Percentiles rank a stretch among this genome's conserved stretches.
phyloP scores from a whole-genome alignment of 2,113 vertebrate species.

The Pluvianellus socialis region DNA sequence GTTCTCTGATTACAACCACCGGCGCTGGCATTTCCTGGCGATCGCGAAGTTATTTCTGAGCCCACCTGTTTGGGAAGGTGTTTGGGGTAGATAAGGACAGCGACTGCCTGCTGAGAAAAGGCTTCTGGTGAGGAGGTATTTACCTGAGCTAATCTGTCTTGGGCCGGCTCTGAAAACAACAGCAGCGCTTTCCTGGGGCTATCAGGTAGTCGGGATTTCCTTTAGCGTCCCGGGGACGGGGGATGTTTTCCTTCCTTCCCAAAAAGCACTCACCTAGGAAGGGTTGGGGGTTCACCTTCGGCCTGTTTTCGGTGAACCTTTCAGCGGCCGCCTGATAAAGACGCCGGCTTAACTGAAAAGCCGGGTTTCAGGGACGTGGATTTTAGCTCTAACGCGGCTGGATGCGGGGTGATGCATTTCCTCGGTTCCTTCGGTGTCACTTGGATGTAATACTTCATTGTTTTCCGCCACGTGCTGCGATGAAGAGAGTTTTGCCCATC shows the following conservation, averaged over 20 bases:
- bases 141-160: conserved; percentile 50
- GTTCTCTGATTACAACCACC: not conserved
- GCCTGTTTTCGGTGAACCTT: too few species aligned
- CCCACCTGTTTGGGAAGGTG: conserved; percentile 37
- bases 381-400: not conserved
- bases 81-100: conserved; percentile 47
- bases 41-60: not conserved
- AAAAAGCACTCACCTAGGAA: not conserved
- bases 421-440: not conserved
- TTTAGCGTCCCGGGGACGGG: not conserved
- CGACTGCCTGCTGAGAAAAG: conserved; percentile 40
- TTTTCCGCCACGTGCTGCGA: not conserved
- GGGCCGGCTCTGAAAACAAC: conserved; percentile 37
- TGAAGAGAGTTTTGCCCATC: not conserved
- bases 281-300: not conserved
- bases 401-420: not conserved
- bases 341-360: not conserved
- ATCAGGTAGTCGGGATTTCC: conserved; percentile 15
- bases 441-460: not conserved
- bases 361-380: not conserved
- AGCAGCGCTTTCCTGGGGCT: not conserved
- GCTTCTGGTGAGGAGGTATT: conserved; percentile 27
- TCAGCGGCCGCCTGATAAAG: not conserved
- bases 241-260: not conserved
- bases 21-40: not conserved